Evolutionary conservation across 2,888 invertebrate genomes (phyloP).

Genomic region (Protula sp.): DNA sequence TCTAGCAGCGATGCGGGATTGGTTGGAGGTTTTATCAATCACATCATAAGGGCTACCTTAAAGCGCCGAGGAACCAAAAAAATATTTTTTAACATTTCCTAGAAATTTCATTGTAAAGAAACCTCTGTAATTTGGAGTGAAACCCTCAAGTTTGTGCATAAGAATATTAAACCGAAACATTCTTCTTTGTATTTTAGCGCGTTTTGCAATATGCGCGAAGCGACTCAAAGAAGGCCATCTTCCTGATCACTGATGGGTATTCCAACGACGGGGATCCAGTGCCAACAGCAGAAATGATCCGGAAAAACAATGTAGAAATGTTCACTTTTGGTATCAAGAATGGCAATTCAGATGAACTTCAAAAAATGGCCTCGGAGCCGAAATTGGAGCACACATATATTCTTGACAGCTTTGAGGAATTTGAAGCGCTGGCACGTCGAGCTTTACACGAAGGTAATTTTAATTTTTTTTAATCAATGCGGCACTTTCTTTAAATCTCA

Average conservation of each 20-base stretch:
- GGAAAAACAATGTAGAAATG: constrained; percentile 53
- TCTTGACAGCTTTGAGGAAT: constrained; percentile 65
- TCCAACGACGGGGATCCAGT: constrained; percentile 66
- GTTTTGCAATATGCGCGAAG: constrained; percentile 41
- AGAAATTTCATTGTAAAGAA: too few species aligned
- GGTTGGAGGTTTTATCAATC: too few species aligned
- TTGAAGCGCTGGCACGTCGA: constrained; percentile 65
- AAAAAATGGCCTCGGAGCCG: constrained; percentile 63
- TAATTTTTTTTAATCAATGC: neutral
- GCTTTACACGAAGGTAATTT: constrained; percentile 65
- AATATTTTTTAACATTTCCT: too few species aligned
- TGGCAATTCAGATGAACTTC: constrained; percentile 59
- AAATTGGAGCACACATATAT: constrained; percentile 64
- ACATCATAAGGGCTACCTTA: too few species aligned
- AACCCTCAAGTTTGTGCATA: too few species aligned
- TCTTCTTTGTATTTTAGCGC: constrained; percentile 28
- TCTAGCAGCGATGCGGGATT: too few species aligned
- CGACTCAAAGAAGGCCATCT: constrained; percentile 60
- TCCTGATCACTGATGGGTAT: constrained; percentile 68
- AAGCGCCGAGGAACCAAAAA: too few species aligned
- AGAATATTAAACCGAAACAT: too few species aligned
- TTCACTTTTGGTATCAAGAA: constrained; percentile 62
- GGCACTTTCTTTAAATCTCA: too few species aligned
- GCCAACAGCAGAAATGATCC: constrained; percentile 60
- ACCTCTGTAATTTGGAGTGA: too few species aligned